phyloP scores from a whole-genome alignment of 2,113 vertebrate genomes.

The Pseudorasbora parva region DNA sequence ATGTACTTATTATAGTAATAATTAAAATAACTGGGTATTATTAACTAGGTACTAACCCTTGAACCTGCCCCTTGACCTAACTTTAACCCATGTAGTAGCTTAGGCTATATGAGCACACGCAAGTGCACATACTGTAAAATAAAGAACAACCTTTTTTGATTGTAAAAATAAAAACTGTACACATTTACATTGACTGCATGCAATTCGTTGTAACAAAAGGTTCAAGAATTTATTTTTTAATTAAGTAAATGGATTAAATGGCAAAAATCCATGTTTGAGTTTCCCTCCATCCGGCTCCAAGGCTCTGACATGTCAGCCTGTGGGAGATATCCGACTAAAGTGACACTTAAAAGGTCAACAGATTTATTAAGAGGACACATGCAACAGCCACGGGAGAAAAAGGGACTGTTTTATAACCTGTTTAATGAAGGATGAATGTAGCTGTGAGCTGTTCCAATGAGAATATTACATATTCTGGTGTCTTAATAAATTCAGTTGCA shows the following conservation, averaged over 20 bases:
- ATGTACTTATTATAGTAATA: no score
- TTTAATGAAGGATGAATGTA: constrained; percentile 7
- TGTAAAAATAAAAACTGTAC: no score
- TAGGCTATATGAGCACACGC: no score
- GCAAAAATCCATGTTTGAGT: not conserved
- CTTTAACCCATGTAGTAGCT: no score
- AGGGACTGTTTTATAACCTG: not conserved
- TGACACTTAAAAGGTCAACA: constrained; percentile 42
- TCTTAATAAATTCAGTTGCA: constrained; percentile 18
- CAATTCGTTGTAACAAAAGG: not conserved
- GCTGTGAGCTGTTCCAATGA: not conserved
- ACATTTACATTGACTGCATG: not conserved
- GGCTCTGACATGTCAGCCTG: constrained; percentile 54
- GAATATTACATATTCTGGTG: not conserved
- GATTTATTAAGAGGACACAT: constrained; percentile 26
- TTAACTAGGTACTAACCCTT: no score
- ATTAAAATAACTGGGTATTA: no score
- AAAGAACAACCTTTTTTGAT: no score
- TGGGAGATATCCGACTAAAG: constrained; percentile 49
- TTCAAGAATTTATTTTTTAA: not conserved
- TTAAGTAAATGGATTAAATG: constrained; percentile 1
- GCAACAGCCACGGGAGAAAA: not conserved
- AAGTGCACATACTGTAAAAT: no score
- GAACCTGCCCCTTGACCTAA: no score
- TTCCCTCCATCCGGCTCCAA: constrained; percentile 38